A percentile compares a stretch with the other conserved stretches of the same genome.
phyloP scores from a whole-genome alignment of 1,140 invertebrate species.

The Druon quercuslanigerum region DNA sequence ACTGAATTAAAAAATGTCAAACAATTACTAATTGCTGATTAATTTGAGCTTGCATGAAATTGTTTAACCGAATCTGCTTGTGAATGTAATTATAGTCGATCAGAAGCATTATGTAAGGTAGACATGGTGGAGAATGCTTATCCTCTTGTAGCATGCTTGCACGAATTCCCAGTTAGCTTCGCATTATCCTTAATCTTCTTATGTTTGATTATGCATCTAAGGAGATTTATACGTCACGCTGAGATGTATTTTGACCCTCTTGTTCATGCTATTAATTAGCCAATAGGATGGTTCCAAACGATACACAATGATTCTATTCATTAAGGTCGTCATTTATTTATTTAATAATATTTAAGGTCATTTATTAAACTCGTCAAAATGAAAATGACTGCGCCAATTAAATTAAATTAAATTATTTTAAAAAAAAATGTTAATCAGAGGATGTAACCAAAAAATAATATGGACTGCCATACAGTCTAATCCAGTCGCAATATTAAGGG shows the following conservation, averaged over 20 bases:
- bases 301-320: neutral
- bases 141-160: slow-evolving; percentile 29
- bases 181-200: slow-evolving; percentile 31
- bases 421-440: too few relatives aligned
- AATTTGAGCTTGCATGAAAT: slow-evolving; percentile 20
- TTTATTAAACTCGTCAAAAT: neutral
- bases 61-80: slow-evolving; percentile 12
- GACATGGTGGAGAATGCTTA: slow-evolving; percentile 19
- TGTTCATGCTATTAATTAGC: neutral
- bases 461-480: too few relatives aligned
- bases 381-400: too few relatives aligned
- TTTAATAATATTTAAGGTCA: too few relatives aligned
- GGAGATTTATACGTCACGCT: slow-evolving; percentile 22
- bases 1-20: neutral
- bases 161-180: slow-evolving; percentile 27
- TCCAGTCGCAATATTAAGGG: too few relatives aligned
- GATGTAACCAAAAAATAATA: too few relatives aligned
- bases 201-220: slow-evolving; percentile 30
- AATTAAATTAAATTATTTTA: too few relatives aligned
- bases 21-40: slow-evolving; percentile 4
- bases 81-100: slow-evolving; percentile 26
- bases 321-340: too few relatives aligned
- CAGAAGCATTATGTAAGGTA: slow-evolving; percentile 22
- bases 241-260: neutral
- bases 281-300: slow-evolving; percentile 13